These are phyloP conservation scores for Vesta saturnalis DNA, from an alignment of 2,888 invertebrate genomes.

Conservation along the genomic window DNA sequence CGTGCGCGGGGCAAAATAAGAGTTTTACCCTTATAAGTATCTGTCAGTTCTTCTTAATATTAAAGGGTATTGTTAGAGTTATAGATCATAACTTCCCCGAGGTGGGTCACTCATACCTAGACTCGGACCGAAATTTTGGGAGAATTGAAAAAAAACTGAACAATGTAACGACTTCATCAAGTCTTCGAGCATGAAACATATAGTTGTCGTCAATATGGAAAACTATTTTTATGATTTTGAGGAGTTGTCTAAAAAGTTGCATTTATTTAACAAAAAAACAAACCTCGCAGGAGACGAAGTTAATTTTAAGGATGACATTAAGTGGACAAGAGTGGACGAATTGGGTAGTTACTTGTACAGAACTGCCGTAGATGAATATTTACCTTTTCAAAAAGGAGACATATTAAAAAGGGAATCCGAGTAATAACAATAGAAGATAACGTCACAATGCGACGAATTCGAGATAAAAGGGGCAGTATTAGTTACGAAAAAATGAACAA, in stretches of 20 bases:
- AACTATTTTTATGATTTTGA: neutral
- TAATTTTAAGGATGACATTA: neutral
- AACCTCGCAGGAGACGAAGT: neutral
- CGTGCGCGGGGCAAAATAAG: neutral
- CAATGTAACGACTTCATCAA: neutral
- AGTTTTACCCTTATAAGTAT: neutral
- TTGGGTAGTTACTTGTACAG: neutral
- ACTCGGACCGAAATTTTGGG: no score
- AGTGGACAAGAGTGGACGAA: neutral
- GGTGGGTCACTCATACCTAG: no score
- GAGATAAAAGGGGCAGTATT: neutral
- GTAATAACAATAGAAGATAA: neutral
- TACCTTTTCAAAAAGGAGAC: neutral
- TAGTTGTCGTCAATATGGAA: neutral
- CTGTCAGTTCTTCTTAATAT: constrained; percentile 7
- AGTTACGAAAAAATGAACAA: neutral
- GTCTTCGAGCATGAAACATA: neutral
- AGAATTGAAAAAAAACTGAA: no score
- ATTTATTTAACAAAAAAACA: neutral
- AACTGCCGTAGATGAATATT: neutral
- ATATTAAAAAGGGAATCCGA: neutral
- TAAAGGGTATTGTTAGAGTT: constrained; percentile 30
- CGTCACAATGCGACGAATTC: no score
- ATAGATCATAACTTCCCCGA: neutral
- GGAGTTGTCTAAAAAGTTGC: neutral